Conservation (phyloP, 2,888 invertebrate species). For the Encarsia formosa region DNA sequence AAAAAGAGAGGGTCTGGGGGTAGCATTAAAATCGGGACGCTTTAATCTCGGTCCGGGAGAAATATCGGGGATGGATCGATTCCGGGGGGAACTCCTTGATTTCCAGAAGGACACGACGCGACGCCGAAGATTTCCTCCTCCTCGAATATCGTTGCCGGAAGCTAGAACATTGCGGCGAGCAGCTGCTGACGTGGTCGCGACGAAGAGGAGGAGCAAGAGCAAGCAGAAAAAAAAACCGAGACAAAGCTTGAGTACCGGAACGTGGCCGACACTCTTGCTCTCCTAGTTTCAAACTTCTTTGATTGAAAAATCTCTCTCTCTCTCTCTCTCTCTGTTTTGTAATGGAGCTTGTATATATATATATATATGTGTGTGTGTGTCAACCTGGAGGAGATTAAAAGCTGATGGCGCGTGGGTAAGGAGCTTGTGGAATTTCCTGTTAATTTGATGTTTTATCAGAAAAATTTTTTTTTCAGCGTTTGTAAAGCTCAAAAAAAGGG, state of each 20-base stretch:
- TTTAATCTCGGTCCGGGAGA: slow-evolving; percentile 24
- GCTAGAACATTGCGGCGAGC: slow-evolving; percentile 30
- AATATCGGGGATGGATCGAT: slow-evolving; percentile 26
- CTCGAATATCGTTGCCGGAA: slow-evolving; percentile 31
- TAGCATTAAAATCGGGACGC: slow-evolving; percentile 1
- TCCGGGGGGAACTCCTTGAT: slow-evolving; percentile 29
- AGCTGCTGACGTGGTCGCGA: slow-evolving; percentile 19
- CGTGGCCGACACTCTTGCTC: too few relatives aligned
- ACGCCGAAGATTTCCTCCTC: slow-evolving; percentile 2
- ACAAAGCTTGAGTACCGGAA: too few relatives aligned
- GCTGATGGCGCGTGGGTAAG: too few relatives aligned
- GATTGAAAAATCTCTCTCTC: slow-evolving; percentile 24
- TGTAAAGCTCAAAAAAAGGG: too few relatives aligned
- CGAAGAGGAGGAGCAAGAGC: slow-evolving; percentile 1
- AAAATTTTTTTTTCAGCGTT: too few relatives aligned
- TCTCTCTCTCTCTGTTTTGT: too few relatives aligned
- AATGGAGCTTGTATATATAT: too few relatives aligned
- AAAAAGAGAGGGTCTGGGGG: slow-evolving; percentile 2
- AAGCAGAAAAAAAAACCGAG: slow-evolving; percentile 7
- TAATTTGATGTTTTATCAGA: too few relatives aligned
- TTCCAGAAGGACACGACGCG: slow-evolving; percentile 23
- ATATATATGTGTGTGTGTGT: too few relatives aligned
- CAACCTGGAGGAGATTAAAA: too few relatives aligned
- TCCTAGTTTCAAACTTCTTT: too few relatives aligned
- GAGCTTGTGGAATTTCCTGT: too few relatives aligned